A percentile compares a stretch with the other conserved stretches of the same genome.
These are phyloP conservation scores for Hydra vulgaris DNA, from an alignment of 30 jellyfish, hydroid and myxozoan genomes.

Conservation along the genomic window DNA sequence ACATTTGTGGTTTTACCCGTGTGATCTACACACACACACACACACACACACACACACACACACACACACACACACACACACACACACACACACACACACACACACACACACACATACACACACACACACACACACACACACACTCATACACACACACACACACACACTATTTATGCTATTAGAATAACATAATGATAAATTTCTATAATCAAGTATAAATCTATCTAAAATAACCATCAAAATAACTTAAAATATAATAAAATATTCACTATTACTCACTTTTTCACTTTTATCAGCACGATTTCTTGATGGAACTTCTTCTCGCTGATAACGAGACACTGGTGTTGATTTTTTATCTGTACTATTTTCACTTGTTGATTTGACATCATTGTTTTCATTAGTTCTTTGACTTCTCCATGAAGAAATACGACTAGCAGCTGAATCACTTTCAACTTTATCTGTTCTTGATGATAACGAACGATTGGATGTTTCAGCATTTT, in stretches of 20 bases:
- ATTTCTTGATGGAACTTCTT: neutral
- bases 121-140: too few relatives aligned
- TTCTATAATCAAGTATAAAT: too few relatives aligned
- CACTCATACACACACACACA: too few relatives aligned
- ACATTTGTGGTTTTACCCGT: too few relatives aligned
- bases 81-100: too few relatives aligned
- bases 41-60: too few relatives aligned
- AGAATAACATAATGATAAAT: too few relatives aligned
- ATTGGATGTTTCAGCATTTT: neutral
- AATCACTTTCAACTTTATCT: neutral
- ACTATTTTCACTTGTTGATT: neutral
- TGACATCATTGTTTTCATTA: neutral
- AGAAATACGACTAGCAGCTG: neutral
- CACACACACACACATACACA: too few relatives aligned
- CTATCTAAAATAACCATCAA: too few relatives aligned
- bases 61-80: too few relatives aligned
- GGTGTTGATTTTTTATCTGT: neutral
- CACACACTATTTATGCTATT: too few relatives aligned
- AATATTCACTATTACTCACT: neutral
- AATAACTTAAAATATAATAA: neutral
- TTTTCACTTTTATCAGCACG: neutral
- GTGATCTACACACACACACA: too few relatives aligned
- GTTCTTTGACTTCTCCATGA: neutral
- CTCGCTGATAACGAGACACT: neutral
- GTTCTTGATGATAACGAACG: neutral